A percentile compares a stretch with the other conserved stretches of the same genome.
Evolutionary conservation across 2,113 vertebrate species (phyloP).

Genomic region (Hydrochoerus hydrochaeris): DNA sequence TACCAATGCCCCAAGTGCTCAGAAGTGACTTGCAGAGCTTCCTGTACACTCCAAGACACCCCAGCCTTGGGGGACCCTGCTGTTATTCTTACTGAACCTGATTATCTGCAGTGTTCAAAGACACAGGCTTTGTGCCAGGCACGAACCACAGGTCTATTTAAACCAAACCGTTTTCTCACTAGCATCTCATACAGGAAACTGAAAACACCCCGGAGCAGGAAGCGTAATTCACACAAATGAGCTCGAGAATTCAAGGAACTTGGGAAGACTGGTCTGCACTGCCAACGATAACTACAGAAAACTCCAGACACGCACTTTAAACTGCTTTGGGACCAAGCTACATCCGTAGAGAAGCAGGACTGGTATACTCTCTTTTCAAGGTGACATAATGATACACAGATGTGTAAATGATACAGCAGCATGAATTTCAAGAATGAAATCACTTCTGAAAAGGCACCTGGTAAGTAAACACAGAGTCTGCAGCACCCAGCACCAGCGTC

Average conservation of each 20-base stretch:
- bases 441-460: not conserved
- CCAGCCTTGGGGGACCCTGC: not conserved
- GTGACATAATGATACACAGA: not conserved
- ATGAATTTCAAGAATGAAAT: not conserved
- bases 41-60: fast-evolving
- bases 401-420: not conserved
- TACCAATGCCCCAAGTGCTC: not conserved
- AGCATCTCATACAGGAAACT: not conserved
- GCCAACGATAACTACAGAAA: not conserved
- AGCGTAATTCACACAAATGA: not conserved
- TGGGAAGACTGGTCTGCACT: not conserved
- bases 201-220: not conserved
- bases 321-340: not conserved
- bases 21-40: not conserved
- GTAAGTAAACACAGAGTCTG: not conserved
- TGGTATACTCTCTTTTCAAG: not conserved
- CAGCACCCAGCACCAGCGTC: not conserved
- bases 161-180: not conserved
- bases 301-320: not conserved
- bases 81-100: not conserved
- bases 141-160: not conserved
- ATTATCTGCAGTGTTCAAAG: not conserved
- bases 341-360: not conserved
- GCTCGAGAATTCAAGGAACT: not conserved
- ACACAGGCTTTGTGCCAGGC: not conserved